phyloP scores from a whole-genome alignment of 1,140 invertebrate genomes.

The Batillaria attramentaria region DNA sequence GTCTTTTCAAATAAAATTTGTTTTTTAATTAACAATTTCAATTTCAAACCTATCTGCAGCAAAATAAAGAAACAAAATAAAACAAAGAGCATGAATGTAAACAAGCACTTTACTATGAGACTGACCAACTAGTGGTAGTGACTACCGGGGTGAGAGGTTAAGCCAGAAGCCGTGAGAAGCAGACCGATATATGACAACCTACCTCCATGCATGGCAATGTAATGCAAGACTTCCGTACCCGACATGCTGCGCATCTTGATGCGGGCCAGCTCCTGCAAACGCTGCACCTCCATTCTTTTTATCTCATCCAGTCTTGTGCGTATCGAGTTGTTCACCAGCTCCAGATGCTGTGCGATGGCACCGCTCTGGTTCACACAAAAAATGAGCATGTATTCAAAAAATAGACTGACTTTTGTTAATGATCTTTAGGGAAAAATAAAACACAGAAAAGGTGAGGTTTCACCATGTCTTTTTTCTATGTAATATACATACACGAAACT shows the following conservation, averaged over 20 bases:
- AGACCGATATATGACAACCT: slow-evolving; percentile 33
- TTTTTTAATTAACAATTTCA: not conserved
- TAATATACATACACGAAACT: not conserved
- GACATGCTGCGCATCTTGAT: slow-evolving; percentile 76
- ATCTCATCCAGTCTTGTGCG: slow-evolving; percentile 92
- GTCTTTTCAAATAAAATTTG: too few relatives aligned
- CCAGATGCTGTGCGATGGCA: slow-evolving; percentile 91
- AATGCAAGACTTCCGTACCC: slow-evolving; percentile 65
- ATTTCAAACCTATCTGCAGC: not conserved
- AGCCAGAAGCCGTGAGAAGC: too few relatives aligned
- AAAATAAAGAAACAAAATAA: not conserved
- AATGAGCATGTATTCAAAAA: not conserved
- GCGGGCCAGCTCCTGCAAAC: slow-evolving; percentile 80
- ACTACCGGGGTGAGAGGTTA: too few relatives aligned
- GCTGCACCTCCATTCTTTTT: slow-evolving; percentile 89
- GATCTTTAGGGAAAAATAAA: not conserved
- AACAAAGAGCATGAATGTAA: not conserved
- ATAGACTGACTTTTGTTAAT: not conserved
- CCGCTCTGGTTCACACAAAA: slow-evolving; percentile 78
- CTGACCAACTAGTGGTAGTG: too few relatives aligned
- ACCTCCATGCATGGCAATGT: slow-evolving; percentile 60
- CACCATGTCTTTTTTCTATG: not conserved
- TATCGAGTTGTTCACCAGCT: slow-evolving; percentile 90
- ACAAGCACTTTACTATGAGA: too few relatives aligned
- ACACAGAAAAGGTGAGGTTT: not conserved